phyloP scores from a whole-genome alignment of 2,797 vertebrate genomes.

The Saguinus oedipus region DNA sequence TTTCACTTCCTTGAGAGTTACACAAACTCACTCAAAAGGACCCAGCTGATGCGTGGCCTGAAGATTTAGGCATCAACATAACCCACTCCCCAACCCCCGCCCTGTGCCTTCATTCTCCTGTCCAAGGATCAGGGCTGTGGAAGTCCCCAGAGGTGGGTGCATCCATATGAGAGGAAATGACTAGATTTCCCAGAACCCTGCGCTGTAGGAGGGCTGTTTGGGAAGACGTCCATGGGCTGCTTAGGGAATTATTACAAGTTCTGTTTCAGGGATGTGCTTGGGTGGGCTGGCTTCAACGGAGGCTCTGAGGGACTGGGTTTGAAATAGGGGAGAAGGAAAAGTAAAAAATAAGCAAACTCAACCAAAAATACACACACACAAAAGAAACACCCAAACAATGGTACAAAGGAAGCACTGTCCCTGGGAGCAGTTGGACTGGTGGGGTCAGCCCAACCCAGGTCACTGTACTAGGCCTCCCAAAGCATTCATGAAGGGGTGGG shows the following conservation, averaged over 20 bases:
- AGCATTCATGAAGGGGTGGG: constrained; percentile 80
- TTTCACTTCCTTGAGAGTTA: constrained; percentile 80
- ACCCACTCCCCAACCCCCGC: rapidly evolving
- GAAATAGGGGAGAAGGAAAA: not conserved
- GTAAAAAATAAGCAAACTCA: not conserved
- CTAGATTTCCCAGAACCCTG: not conserved
- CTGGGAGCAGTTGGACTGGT: not conserved
- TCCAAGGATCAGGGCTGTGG: not conserved
- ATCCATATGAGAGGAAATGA: not conserved
- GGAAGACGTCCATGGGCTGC: not conserved
- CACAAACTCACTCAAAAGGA: constrained; percentile 79
- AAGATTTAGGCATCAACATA: not conserved
- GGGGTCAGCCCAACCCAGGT: constrained; percentile 81
- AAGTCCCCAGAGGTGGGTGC: not conserved
- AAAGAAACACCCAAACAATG: constrained; percentile 11
- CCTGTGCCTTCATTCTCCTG: not conserved
- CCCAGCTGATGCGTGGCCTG: constrained; percentile 77
- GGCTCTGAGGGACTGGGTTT: not conserved
- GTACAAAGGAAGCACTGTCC: constrained; percentile 58
- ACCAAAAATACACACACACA: not conserved
- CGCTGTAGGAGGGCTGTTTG: not conserved
- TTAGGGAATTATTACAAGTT: not conserved
- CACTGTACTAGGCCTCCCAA: constrained; percentile 88
- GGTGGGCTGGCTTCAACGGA: not conserved
- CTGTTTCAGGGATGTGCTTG: not conserved